These are phyloP conservation scores for Masnerella sp. DNA, from an alignment of 2,888 invertebrate species.

Conservation along the genomic window DNA sequence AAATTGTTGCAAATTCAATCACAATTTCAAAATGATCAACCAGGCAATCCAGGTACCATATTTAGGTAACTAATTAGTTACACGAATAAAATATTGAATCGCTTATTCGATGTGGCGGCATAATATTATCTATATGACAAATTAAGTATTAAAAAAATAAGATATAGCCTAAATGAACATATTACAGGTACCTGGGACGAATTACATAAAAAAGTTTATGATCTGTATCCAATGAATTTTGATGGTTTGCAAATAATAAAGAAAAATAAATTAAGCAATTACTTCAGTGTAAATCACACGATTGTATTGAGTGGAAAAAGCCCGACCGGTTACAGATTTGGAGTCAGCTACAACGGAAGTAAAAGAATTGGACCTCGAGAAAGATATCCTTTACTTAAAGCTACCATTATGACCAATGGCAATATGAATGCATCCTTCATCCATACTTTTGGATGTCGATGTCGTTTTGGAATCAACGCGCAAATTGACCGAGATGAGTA, in stretches of 20 bases:
- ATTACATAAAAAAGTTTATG: slow-evolving; percentile 72
- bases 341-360: slow-evolving; percentile 68
- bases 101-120: too few species aligned
- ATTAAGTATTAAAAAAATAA: too few species aligned
- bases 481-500: slow-evolving; percentile 64
- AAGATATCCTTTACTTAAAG: slow-evolving; percentile 69
- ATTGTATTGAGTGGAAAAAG: slow-evolving; percentile 69
- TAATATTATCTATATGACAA: too few species aligned
- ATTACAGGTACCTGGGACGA: slow-evolving; percentile 71
- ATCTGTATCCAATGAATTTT: slow-evolving; percentile 72
- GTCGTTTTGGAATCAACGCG: slow-evolving; percentile 68
- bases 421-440: slow-evolving; percentile 69
- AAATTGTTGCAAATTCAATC: background rate
- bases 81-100: too few species aligned
- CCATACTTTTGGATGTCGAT: slow-evolving; percentile 72
- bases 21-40: slow-evolving; percentile 13
- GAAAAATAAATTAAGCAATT: slow-evolving; percentile 68
- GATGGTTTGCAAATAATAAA: slow-evolving; percentile 70
- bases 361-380: slow-evolving; percentile 70
- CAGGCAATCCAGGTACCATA: slow-evolving; percentile 56
- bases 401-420: slow-evolving; percentile 71
- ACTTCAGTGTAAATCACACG: slow-evolving; percentile 70
- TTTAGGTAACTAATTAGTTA: slow-evolving; percentile 40
- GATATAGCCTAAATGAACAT: slow-evolving; percentile 1
- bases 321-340: slow-evolving; percentile 73